A percentile compares a stretch with the other conserved stretches of the same genome.
Conservation (phyloP, 2,797 vertebrate genomes). For the Delichon dasypus region DNA sequence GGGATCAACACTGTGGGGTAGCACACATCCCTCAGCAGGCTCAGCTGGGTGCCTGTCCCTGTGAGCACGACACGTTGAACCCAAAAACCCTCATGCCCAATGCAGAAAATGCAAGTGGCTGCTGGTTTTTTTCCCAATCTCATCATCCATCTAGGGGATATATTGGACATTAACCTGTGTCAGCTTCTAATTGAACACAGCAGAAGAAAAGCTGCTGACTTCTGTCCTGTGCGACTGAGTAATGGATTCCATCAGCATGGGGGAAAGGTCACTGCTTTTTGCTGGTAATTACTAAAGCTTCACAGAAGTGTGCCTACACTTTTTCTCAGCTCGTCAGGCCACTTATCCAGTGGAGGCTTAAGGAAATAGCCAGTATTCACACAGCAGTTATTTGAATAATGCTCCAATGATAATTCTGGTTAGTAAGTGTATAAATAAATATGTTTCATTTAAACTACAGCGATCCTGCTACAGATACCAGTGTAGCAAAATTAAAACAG, state of each 20-base stretch:
- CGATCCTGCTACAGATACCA: background rate
- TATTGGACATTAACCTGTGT: background rate
- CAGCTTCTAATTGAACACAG: background rate
- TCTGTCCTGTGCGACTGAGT: background rate
- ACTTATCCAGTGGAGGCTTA: background rate
- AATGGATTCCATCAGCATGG: background rate
- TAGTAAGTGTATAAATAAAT: background rate
- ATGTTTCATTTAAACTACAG: background rate
- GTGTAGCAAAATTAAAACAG: background rate
- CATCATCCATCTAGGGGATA: background rate
- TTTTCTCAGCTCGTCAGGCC: background rate
- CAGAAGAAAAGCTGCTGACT: background rate
- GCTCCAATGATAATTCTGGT: background rate
- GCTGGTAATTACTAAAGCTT: background rate
- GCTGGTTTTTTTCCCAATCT: background rate
- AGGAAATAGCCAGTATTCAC: background rate
- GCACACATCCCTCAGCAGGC: background rate
- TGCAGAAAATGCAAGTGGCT: background rate
- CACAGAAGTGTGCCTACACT: background rate
- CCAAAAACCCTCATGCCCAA: background rate
- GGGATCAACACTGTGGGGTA: background rate
- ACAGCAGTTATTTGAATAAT: background rate
- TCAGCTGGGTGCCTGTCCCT: background rate
- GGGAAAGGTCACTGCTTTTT: background rate
- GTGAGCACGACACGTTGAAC: accelerated